Evolutionary conservation across 2,888 invertebrate species (phyloP).

Genomic region (Luffia ferchaultella): DNA sequence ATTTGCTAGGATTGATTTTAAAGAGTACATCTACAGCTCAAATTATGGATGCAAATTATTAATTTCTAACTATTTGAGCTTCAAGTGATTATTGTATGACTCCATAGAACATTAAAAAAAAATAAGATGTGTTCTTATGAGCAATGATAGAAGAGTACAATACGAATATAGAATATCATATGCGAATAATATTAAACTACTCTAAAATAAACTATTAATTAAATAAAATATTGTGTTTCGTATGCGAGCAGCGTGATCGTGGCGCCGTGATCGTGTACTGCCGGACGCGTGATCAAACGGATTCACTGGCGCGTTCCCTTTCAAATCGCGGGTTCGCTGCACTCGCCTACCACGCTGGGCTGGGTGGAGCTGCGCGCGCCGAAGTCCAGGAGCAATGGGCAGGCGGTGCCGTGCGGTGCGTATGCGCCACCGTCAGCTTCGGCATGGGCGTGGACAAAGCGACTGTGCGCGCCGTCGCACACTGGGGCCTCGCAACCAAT

Average conservation of each 20-base stretch:
- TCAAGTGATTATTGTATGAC: too few species aligned
- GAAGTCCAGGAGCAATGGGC: slow-evolving; percentile 93
- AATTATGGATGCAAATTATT: too few species aligned
- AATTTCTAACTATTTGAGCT: too few species aligned
- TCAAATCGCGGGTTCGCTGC: slow-evolving; percentile 77
- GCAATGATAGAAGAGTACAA: too few species aligned
- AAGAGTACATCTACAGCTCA: too few species aligned
- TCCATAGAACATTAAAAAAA: too few species aligned
- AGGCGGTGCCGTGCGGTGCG: slow-evolving; percentile 85
- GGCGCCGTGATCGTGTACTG: slow-evolving; percentile 94
- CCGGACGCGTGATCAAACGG: slow-evolving; percentile 90
- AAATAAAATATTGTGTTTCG: slow-evolving; percentile 16
- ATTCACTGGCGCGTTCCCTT: slow-evolving; percentile 80
- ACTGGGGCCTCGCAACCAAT: slow-evolving; percentile 96
- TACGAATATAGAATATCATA: too few species aligned
- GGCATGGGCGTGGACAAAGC: slow-evolving; percentile 99
- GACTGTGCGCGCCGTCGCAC: slow-evolving; percentile 93
- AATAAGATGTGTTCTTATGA: too few species aligned
- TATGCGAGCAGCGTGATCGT: slow-evolving; percentile 44
- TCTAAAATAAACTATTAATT: not conserved
- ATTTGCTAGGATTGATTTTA: too few species aligned
- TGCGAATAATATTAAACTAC: too few species aligned
- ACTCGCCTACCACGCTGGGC: slow-evolving; percentile 89
- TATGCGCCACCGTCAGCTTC: slow-evolving; percentile 97
- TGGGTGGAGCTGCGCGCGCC: slow-evolving; percentile 76